Evolutionary conservation across 2,797 vertebrate species (phyloP).

Genomic region (Cottoperca gobio): DNA sequence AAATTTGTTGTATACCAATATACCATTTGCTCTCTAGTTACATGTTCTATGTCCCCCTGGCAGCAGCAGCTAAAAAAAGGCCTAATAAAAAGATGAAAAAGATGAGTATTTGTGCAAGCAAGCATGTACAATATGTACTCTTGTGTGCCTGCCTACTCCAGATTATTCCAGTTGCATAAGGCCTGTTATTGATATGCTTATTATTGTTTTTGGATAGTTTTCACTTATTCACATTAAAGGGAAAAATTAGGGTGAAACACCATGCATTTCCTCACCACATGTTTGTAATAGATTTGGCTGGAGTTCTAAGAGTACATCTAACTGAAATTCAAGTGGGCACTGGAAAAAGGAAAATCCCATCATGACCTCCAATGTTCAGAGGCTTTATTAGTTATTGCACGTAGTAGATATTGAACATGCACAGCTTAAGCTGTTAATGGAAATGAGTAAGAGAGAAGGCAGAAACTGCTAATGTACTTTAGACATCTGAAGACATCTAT

Average conservation of each 20-base stretch:
- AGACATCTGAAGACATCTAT: conserved; percentile 52
- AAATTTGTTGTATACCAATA: conserved; percentile 38
- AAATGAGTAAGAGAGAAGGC: conserved; percentile 36
- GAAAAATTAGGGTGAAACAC: conserved; percentile 4
- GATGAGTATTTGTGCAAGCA: conserved; percentile 35
- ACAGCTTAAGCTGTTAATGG: conserved; percentile 52
- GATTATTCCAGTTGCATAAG: conserved; percentile 42
- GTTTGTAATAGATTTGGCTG: conserved; percentile 11
- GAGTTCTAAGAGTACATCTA: conserved; percentile 11
- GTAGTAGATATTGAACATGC: conserved; percentile 53
- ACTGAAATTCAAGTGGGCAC: conserved; percentile 33
- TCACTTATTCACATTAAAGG: conserved; percentile 5
- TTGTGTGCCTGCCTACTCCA: conserved; percentile 13
- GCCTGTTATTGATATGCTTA: conserved; percentile 27
- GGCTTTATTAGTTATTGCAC: conserved; percentile 49
- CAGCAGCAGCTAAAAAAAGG: conserved; percentile 22
- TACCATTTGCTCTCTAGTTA: conserved; percentile 28
- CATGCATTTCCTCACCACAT: background rate
- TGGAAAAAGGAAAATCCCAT: conserved; percentile 26
- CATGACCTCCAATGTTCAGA: conserved; percentile 42
- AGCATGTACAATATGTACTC: conserved; percentile 4
- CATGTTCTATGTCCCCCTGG: conserved; percentile 33
- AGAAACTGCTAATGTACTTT: conserved; percentile 52
- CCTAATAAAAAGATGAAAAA: conserved; percentile 34
- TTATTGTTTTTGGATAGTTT: conserved; percentile 32